Conservation (phyloP, 2,113 vertebrate genomes). For the Urocynchramus pylzowi region DNA sequence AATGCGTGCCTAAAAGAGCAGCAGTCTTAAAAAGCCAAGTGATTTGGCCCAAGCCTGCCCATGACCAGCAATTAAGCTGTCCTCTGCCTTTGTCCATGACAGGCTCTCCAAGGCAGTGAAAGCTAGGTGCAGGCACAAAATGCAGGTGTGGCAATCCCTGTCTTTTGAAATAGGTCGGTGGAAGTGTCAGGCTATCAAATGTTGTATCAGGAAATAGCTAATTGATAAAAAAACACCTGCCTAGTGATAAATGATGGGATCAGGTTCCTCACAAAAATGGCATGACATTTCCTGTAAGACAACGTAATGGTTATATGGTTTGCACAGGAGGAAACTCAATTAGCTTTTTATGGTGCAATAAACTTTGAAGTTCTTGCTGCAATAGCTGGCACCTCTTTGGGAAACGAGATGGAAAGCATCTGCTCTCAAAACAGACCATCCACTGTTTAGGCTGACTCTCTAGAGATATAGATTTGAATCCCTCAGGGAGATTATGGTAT, state of each 20-base stretch:
- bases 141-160: not conserved
- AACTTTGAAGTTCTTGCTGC: constrained; percentile 5
- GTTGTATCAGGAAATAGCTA: not conserved
- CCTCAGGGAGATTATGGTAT: not conserved
- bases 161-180: not conserved
- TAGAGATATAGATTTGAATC: not conserved
- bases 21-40: not conserved
- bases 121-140: not conserved
- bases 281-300: not conserved
- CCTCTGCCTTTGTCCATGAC: not conserved
- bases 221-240: not conserved
- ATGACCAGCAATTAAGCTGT: not conserved
- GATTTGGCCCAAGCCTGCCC: not conserved
- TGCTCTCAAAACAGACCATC: not conserved
- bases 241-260: not conserved
- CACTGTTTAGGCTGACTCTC: not conserved
- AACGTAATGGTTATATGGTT: not conserved
- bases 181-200: not conserved
- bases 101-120: not conserved
- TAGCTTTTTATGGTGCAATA: constrained; percentile 16
- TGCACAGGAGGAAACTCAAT: not conserved
- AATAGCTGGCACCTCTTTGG: not conserved
- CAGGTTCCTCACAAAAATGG: not conserved
- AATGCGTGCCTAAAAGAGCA: not conserved
- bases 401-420: not conserved